phyloP scores from a whole-genome alignment of 2,888 invertebrate genomes.

The Ligdia adustata region DNA sequence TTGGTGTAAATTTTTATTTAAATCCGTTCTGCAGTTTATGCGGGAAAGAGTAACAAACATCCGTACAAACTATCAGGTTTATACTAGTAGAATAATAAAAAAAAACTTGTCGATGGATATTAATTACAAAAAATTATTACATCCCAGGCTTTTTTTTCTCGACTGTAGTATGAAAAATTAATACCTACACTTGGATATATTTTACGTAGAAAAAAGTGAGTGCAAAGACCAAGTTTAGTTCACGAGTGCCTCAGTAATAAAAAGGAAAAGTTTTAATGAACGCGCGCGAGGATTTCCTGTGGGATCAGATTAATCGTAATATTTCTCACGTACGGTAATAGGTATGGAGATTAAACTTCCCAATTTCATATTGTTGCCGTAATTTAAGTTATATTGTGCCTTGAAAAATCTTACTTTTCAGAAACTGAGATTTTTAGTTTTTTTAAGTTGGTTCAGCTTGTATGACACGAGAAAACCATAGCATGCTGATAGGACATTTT shows the following conservation, averaged over 20 bases:
- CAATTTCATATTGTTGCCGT: too few relatives aligned
- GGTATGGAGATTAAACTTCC: slow-evolving; percentile 13
- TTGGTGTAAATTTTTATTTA: too few relatives aligned
- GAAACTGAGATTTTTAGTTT: too few relatives aligned
- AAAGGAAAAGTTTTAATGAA: slow-evolving; percentile 33
- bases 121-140: not conserved
- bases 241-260: slow-evolving; percentile 24
- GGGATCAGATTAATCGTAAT: slow-evolving; percentile 10
- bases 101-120: not conserved
- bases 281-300: slow-evolving; percentile 18
- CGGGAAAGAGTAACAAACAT: too few relatives aligned
- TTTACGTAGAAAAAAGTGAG: slow-evolving; percentile 14
- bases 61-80: too few relatives aligned
- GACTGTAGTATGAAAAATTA: slow-evolving; percentile 1
- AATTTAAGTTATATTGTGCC: too few relatives aligned
- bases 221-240: not conserved
- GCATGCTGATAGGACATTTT: too few relatives aligned
- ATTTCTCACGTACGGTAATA: slow-evolving; percentile 15
- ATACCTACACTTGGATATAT: not conserved
- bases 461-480: too few relatives aligned
- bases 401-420: too few relatives aligned
- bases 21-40: too few relatives aligned
- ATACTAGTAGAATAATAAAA: too few relatives aligned
- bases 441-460: too few relatives aligned
- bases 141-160: not conserved